Evolutionary conservation across 2,113 vertebrate genomes (phyloP), one percentile per base, ranked within the genome.

Genomic region (Salvator merianae): DNA sequence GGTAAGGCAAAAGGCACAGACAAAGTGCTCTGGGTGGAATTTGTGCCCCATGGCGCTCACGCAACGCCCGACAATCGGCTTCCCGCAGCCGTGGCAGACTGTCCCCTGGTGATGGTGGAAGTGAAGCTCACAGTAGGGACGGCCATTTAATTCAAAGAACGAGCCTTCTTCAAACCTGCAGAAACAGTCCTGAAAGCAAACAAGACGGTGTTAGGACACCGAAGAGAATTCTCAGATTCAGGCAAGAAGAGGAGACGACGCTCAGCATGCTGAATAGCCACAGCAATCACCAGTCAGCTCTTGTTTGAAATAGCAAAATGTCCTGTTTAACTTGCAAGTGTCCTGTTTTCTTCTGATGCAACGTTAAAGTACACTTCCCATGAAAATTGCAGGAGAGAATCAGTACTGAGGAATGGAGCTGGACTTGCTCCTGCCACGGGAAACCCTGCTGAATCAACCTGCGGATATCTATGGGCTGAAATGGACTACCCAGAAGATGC

Each of bases 11-110:
- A 98, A 98, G 76, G 97, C 86, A 0, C 98, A 99, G 79, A 97
- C 86, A 8, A 99, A 99, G 92, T 99, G 98, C 95, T 99, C 98
- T 0, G 98, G 98, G 87, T 99, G 98, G 94, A 98, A 99, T 90
- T 93, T 97, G 94, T 77, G 93, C 30, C 95, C 96, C 0, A 96
- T 77, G 1, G 97, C 98, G 0, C 97, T 94, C 92, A 98, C 81
- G 90, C 98, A 98, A 89, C 97, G 97, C 77, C 98, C 96, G 0
- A 85, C 90, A 91, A 99, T 94, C 0, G 98, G 97, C 76, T 80
- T 88, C 3, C 93, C 16, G 0, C 98, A 99, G 36, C 96, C 86
- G 0, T 92, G 94, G 65, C 98, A 99, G 73, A 98, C 86, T 2
- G 93, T 97, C 24, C 97, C 98, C 89, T 95, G 97, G 53, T 93